These are phyloP conservation scores for Characodon lateralis DNA, from an alignment of 2,797 vertebrate genomes.

Conservation along the genomic window DNA sequence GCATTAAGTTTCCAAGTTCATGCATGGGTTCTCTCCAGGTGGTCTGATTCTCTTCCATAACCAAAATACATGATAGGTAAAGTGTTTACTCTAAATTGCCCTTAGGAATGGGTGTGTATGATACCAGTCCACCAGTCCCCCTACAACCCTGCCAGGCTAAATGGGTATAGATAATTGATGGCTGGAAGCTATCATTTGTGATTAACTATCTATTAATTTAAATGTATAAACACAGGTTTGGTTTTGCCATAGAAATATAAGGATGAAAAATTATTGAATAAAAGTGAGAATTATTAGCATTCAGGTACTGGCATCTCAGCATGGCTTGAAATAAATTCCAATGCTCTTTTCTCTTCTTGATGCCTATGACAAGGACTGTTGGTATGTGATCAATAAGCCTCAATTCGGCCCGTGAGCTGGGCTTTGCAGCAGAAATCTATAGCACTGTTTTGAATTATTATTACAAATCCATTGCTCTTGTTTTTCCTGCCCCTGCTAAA, in stretches of 20 bases:
- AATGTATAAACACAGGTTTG: background rate
- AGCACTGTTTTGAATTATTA: constrained; percentile 70
- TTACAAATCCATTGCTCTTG: constrained; percentile 69
- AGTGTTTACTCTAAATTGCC: background rate
- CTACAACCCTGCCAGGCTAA: background rate
- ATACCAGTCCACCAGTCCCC: background rate
- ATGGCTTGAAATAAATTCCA: constrained; percentile 38
- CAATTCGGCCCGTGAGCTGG: constrained; percentile 55
- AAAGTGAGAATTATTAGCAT: constrained; percentile 15
- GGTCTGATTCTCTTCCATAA: no score
- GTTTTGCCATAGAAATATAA: background rate
- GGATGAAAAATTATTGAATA: background rate
- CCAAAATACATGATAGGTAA: no score
- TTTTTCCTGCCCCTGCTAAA: constrained; percentile 44
- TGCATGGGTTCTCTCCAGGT: no score
- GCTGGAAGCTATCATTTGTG: background rate
- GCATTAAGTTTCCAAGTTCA: no score
- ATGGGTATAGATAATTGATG: background rate
- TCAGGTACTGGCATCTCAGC: constrained; percentile 28
- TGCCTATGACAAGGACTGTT: constrained; percentile 41
- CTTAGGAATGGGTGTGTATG: background rate
- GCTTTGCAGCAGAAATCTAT: constrained; percentile 70
- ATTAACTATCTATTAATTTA: background rate
- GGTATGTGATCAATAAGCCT: constrained; percentile 67
- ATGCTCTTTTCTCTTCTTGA: constrained; percentile 61